phyloP scores from a whole-genome alignment of 2,888 invertebrate species.

The Leucozona laternaria region DNA sequence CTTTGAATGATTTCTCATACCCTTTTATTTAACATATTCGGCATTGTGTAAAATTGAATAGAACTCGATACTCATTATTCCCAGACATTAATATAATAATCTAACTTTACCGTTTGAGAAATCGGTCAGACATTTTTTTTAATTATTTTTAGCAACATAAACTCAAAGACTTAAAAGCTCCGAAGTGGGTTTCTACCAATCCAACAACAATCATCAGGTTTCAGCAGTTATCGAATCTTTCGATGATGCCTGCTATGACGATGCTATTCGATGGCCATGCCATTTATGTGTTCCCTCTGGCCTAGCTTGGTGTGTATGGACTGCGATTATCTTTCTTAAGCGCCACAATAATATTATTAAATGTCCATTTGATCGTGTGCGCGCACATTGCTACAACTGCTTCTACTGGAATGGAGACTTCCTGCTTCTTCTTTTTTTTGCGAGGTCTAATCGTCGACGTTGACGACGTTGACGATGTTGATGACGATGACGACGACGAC shows the following conservation, averaged over 20 bases:
- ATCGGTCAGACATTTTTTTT: too few species aligned
- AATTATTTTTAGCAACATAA: too few species aligned
- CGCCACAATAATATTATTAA: constrained; percentile 73
- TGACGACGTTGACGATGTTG: constrained; percentile 8
- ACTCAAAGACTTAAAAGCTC: background rate
- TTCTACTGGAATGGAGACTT: constrained; percentile 71
- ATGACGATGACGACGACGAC: constrained; percentile 17
- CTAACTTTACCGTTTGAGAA: too few species aligned
- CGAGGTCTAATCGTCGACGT: constrained; percentile 60
- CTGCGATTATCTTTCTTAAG: constrained; percentile 67
- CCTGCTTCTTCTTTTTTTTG: constrained; percentile 65
- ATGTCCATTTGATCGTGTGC: constrained; percentile 70
- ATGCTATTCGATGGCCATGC: constrained; percentile 19
- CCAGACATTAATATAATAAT: too few species aligned
- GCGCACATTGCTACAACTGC: constrained; percentile 56
- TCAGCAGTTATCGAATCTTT: background rate
- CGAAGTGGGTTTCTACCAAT: background rate
- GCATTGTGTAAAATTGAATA: too few species aligned
- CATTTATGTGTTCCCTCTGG: constrained; percentile 20
- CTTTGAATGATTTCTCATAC: too few species aligned
- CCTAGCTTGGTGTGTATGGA: constrained; percentile 33
- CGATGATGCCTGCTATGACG: constrained; percentile 3
- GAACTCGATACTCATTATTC: too few species aligned
- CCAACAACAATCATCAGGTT: background rate
- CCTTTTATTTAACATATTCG: too few species aligned